Evolutionary conservation across 92 coral and sea anemone species (phyloP).

Genomic region (Meandrina meandrites): DNA sequence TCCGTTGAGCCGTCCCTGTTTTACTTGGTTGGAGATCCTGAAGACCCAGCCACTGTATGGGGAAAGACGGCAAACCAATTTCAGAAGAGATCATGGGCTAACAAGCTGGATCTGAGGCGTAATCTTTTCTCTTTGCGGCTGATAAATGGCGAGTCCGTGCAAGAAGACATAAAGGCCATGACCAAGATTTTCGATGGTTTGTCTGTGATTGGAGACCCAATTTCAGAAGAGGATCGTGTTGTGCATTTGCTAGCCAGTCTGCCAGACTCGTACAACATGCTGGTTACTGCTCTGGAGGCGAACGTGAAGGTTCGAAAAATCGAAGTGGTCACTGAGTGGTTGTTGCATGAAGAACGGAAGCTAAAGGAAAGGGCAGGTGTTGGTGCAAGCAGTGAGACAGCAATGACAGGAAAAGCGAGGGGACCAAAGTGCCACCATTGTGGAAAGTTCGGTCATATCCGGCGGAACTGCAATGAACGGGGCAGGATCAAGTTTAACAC

Average conservation of each 20-base stretch:
- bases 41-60: slow-evolving; percentile 59
- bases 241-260: slow-evolving; percentile 58
- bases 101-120: slow-evolving; percentile 49
- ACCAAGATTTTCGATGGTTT: slow-evolving; percentile 63
- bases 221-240: slow-evolving; percentile 61
- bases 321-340: slow-evolving; percentile 70
- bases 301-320: slow-evolving; percentile 52
- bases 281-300: slow-evolving; percentile 78
- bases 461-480: too few relatives aligned
- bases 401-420: neutral
- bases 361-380: neutral
- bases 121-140: slow-evolving; percentile 44
- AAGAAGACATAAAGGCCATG: slow-evolving; percentile 50
- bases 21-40: slow-evolving; percentile 61
- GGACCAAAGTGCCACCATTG: too few relatives aligned
- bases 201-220: slow-evolving; percentile 60
- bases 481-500: neutral
- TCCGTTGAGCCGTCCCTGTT: slow-evolving; percentile 63
- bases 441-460: too few relatives aligned
- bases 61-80: slow-evolving; percentile 60
- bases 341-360: slow-evolving; percentile 46
- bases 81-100: slow-evolving; percentile 64
- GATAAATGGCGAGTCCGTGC: slow-evolving; percentile 56
- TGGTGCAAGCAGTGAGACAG: neutral
- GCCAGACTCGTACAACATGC: slow-evolving; percentile 62